phyloP scores from a whole-genome alignment of 2,888 invertebrate species.

The Agrotis puta region DNA sequence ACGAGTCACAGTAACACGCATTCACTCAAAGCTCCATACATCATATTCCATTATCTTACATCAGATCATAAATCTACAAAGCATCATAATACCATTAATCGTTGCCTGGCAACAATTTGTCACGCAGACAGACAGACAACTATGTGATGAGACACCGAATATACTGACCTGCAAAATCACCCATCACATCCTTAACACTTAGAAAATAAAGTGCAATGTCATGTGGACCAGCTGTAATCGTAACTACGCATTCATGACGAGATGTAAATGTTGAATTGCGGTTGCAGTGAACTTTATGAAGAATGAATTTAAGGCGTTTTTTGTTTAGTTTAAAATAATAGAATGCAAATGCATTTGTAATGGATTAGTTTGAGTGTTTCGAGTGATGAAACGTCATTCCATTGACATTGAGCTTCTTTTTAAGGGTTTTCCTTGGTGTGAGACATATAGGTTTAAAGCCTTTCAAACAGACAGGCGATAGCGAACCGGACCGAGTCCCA shows the following conservation, averaged over 20 bases:
- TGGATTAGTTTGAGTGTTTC: slow-evolving; percentile 54
- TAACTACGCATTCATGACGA: slow-evolving; percentile 23
- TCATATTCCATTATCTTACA: slow-evolving; percentile 75
- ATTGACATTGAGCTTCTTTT: slow-evolving; percentile 34
- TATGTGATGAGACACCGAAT: slow-evolving; percentile 59
- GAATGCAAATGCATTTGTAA: slow-evolving; percentile 64
- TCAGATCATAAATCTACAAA: slow-evolving; percentile 79
- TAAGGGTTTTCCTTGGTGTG: not conserved
- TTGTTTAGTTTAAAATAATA: slow-evolving; percentile 42
- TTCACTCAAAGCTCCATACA: slow-evolving; percentile 62
- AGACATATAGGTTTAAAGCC: too few relatives aligned
- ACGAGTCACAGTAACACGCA: not conserved
- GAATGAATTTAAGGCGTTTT: slow-evolving; percentile 23
- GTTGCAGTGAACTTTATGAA: slow-evolving; percentile 24
- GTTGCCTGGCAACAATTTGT: slow-evolving; percentile 82
- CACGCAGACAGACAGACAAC: slow-evolving; percentile 80
- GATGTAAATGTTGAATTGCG: slow-evolving; percentile 30
- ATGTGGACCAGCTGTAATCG: slow-evolving; percentile 24
- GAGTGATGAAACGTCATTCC: slow-evolving; percentile 41
- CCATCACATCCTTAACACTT: not conserved
- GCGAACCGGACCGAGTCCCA: too few relatives aligned
- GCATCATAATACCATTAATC: slow-evolving; percentile 83
- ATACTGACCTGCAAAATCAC: slow-evolving; percentile 31
- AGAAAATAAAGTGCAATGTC: slow-evolving; percentile 49
- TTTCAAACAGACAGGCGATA: too few relatives aligned